Conservation (phyloP, 2,113 vertebrate genomes). For the Epinephelus cyanopodus region DNA sequence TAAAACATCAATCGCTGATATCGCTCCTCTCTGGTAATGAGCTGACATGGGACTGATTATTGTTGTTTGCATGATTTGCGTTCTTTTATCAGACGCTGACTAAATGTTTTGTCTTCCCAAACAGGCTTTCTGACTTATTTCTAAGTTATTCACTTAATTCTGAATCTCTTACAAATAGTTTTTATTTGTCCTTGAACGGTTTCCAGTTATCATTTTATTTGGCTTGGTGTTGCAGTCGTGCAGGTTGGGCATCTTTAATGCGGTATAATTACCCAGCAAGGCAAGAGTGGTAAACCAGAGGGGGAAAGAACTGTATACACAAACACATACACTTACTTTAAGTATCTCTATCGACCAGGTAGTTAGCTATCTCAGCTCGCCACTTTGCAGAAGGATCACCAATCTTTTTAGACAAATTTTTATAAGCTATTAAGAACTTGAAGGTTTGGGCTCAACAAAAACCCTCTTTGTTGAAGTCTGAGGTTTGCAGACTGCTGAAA, state of each 20-base stretch:
- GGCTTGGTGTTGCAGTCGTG: not conserved
- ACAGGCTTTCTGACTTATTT: constrained; percentile 2
- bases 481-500: constrained; percentile 55
- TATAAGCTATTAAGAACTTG: constrained; percentile 51
- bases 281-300: constrained; percentile 32
- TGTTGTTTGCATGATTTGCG: constrained; percentile 15
- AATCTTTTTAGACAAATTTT: constrained; percentile 54
- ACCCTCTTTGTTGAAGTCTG: constrained; percentile 46
- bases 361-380: constrained; percentile 9
- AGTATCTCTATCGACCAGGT: constrained; percentile 35
- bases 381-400: constrained; percentile 49
- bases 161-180: not conserved
- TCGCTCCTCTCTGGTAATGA: constrained; percentile 9
- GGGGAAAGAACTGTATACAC: constrained; percentile 11
- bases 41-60: constrained; percentile 39
- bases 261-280: constrained; percentile 28
- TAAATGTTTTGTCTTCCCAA: constrained; percentile 15
- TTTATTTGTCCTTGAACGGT: not conserved
- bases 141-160: constrained; percentile 16
- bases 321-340: constrained; percentile 2
- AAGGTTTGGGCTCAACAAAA: constrained; percentile 46
- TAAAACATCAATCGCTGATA: constrained; percentile 19
- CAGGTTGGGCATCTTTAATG: constrained; percentile 38
- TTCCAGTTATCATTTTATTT: constrained; percentile 33
- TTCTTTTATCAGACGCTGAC: constrained; percentile 11